Evolutionary conservation across 2,888 invertebrate species (phyloP), one percentile per base, ranked within the genome.

Genomic region (Doris montereyensis): DNA sequence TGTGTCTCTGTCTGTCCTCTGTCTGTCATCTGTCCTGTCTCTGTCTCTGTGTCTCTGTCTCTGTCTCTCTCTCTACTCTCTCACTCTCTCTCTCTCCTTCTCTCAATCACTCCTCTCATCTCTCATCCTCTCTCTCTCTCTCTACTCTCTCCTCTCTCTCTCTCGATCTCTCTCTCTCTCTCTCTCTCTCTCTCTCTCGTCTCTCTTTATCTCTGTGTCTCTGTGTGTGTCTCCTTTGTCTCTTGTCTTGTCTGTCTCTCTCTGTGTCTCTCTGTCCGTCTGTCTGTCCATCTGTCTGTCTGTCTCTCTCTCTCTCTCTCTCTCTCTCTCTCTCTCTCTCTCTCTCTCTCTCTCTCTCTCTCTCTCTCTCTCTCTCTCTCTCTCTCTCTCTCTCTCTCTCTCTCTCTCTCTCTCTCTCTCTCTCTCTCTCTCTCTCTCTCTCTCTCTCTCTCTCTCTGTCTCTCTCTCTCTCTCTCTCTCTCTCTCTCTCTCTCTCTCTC

Each of bases 331-430:
- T 8, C 58, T 28, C 74, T 58, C 60, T 73, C 52, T 5, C 17
- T 73, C 52, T 73, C 21, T 73, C 26, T 73, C 52, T 73, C 21
- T 57, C 52, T 73, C 58, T 58, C 58, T 58, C 58, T 58, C 77
- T 71, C 70, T 77, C 77, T 70, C 77, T 70, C 77, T 70, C 77
- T 77, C 77, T 70, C 77, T 77, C 77, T 77, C 77, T 77, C 77
- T 77, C 52, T 70, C 58, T 77, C 32, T 34, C 30, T 73, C 78
- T 60, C 78, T 67, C 76, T 21, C 74, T 78, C 65, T 71, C 71
- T 71, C 71, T 71, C 35, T 34, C 32, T 71, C 71, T 34, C 71
- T 34, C 71, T 71, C 71, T 34, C 71, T 71, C 71, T 71, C 71
- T 71, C 71, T 71, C 35, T 34, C 71, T 71, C 71, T 34, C 71